These are phyloP conservation scores for Hydroisotoma schaefferi DNA, from an alignment of 2,888 invertebrate genomes.

Conservation along the genomic window DNA sequence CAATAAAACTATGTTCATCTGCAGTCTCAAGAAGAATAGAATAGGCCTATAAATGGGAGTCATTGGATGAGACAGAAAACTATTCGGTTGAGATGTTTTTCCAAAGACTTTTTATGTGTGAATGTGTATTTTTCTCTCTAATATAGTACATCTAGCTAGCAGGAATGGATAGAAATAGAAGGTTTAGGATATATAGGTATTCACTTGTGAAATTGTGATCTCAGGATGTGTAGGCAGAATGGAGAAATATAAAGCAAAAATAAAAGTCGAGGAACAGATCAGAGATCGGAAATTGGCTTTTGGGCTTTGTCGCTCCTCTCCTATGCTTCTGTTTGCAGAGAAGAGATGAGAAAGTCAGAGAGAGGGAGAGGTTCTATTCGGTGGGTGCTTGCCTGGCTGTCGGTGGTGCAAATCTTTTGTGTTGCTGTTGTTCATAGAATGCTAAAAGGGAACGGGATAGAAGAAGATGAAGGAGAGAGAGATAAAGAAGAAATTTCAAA, in stretches of 20 bases:
- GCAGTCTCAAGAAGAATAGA: neutral
- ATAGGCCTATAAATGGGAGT: slow-evolving; percentile 6
- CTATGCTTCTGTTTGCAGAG: too few species aligned
- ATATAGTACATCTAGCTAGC: too few species aligned
- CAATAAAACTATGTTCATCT: slow-evolving; percentile 15
- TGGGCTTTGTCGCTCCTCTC: slow-evolving; percentile 29
- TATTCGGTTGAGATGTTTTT: neutral
- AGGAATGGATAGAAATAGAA: too few species aligned
- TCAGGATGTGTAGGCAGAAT: too few species aligned
- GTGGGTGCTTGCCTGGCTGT: neutral
- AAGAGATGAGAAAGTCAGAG: slow-evolving; percentile 2
- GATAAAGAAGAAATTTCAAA: neutral
- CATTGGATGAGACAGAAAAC: slow-evolving; percentile 6
- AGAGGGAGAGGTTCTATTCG: neutral
- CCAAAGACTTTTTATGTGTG: neutral
- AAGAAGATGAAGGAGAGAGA: slow-evolving; percentile 4
- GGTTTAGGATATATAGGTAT: too few species aligned
- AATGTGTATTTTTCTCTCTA: neutral
- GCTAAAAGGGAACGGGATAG: slow-evolving; percentile 1
- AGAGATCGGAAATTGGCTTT: slow-evolving; percentile 32
- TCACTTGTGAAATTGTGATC: too few species aligned
- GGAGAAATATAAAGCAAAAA: too few species aligned
- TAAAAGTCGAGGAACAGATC: slow-evolving; percentile 23
- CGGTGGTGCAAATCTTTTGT: slow-evolving; percentile 7
- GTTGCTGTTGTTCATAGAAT: slow-evolving; percentile 10